These are phyloP conservation scores for Gonocerus acuteangulatus DNA, from an alignment of 2,888 invertebrate species.

Conservation along the genomic window DNA sequence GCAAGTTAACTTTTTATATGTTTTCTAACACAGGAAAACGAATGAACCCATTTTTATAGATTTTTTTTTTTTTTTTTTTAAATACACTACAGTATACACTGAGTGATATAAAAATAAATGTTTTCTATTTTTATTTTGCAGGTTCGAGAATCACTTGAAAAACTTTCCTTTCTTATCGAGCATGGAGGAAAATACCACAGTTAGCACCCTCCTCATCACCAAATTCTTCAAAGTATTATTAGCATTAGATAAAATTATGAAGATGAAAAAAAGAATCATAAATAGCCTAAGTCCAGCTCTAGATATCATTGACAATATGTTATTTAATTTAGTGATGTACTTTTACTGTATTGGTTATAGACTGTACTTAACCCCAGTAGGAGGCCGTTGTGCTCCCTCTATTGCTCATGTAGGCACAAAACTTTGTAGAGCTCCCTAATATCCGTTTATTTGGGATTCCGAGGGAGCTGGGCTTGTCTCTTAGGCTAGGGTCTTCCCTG, in stretches of 20 bases:
- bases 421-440: neutral
- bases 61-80: too few species aligned
- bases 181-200: constrained; percentile 31
- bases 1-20: too few species aligned
- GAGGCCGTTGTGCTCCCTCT: neutral
- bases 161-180: constrained; percentile 58
- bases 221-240: constrained; percentile 18
- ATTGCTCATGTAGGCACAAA: constrained; percentile 25
- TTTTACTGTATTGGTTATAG: constrained; percentile 7
- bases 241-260: constrained; percentile 9
- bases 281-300: constrained; percentile 21
- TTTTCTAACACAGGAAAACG: too few species aligned
- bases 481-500: neutral
- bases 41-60: too few species aligned
- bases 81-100: too few species aligned
- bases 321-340: neutral
- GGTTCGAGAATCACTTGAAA: constrained; percentile 75
- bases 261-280: constrained; percentile 2
- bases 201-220: constrained; percentile 25
- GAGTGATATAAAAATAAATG: too few species aligned
- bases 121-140: constrained; percentile 46
- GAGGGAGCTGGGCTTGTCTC: constrained; percentile 14
- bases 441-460: neutral
- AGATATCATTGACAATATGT: constrained; percentile 23
- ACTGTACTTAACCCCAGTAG: constrained; percentile 21